Conservation (phyloP, 1,140 invertebrate genomes). For the Zaprionus lachaisei region DNA sequence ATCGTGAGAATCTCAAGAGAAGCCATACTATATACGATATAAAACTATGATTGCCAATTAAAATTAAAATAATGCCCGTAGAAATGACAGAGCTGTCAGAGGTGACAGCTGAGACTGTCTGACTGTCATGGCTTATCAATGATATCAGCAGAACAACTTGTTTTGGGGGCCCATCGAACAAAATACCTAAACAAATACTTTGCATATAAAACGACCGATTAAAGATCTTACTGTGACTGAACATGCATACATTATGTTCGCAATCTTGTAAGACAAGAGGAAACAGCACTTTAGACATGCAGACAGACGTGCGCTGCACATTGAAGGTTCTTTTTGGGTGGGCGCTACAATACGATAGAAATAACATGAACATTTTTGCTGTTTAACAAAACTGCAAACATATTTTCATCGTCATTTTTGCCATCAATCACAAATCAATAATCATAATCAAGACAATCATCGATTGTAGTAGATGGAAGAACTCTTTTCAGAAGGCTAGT, state of each 20-base stretch:
- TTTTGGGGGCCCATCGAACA: constrained; percentile 40
- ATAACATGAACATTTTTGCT: not conserved
- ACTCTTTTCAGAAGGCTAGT: constrained; percentile 21
- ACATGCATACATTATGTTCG: constrained; percentile 27
- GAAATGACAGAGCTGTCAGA: constrained; percentile 63
- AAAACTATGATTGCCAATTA: constrained; percentile 62
- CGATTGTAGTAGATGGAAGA: constrained; percentile 39
- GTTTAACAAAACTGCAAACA: constrained; percentile 62
- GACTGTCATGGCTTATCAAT: constrained; percentile 64
- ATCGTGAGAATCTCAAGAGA: constrained; percentile 55
- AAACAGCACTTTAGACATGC: not conserved
- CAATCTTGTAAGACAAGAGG: constrained; percentile 6
- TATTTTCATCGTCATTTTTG: constrained; percentile 57
- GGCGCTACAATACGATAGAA: not conserved
- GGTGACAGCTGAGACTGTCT: constrained; percentile 49
- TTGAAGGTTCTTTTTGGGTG: not conserved
- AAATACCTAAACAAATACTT: constrained; percentile 56
- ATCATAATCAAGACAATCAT: constrained; percentile 30
- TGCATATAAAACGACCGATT: constrained; percentile 54
- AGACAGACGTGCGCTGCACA: not conserved
- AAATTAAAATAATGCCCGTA: constrained; percentile 65
- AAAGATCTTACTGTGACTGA: not conserved
- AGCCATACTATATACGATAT: constrained; percentile 11
- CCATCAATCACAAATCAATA: constrained; percentile 45
- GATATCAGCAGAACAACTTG: constrained; percentile 69